Evolutionary conservation across 2,113 vertebrate genomes (phyloP).

Genomic region (Formicarius rufipectus): DNA sequence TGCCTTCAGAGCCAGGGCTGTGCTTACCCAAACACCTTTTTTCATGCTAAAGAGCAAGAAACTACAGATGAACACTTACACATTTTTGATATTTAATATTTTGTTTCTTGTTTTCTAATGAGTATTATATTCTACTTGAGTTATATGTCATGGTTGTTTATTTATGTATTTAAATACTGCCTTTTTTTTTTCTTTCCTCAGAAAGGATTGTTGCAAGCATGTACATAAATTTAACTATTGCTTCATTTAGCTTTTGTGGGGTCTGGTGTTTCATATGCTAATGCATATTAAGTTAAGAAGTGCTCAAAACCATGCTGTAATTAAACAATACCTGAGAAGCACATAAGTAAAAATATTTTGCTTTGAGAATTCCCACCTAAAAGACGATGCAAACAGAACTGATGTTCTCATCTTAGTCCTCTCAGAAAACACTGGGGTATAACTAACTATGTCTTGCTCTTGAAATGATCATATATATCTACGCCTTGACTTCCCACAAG

Average conservation of each 20-base stretch:
- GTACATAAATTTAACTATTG: neutral
- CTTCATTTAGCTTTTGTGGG: neutral
- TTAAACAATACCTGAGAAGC: neutral
- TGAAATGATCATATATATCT: neutral
- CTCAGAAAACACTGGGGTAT: neutral
- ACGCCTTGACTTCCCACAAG: neutral
- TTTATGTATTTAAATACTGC: neutral
- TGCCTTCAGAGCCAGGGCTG: neutral
- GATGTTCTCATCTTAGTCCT: neutral
- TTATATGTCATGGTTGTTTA: accelerated
- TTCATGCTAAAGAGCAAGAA: neutral
- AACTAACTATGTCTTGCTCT: neutral
- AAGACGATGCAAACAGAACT: neutral
- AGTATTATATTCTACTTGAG: neutral
- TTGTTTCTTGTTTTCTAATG: neutral
- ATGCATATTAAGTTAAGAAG: neutral
- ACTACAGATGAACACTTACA: accelerated
- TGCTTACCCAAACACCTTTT: neutral
- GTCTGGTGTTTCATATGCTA: neutral
- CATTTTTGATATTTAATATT: neutral
- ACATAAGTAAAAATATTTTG: neutral
- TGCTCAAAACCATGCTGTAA: neutral
- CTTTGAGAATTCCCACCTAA: neutral
- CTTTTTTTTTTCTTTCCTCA: neutral
- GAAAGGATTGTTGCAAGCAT: neutral